phyloP scores from a whole-genome alignment of 2,113 vertebrate genomes.

The Engystomops pustulosus region DNA sequence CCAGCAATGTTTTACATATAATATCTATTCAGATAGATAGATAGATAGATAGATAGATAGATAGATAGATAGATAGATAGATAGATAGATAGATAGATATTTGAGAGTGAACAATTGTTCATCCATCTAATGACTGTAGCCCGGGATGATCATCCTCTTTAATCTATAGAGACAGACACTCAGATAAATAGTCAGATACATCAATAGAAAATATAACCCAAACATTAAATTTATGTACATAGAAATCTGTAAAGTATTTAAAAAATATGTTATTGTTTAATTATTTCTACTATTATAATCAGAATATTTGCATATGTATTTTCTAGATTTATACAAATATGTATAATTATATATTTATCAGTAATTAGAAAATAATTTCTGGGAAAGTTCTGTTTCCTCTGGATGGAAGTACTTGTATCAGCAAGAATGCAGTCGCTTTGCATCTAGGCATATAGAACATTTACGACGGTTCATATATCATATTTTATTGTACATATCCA shows the following conservation, averaged over 20 bases:
- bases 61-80: not conserved
- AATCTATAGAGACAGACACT: not conserved
- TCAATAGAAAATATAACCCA: not conserved
- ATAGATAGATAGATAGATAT: slow-evolving; percentile 12
- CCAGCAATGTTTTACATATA: not conserved
- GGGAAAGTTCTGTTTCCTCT: not conserved
- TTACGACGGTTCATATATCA: slow-evolving; percentile 36
- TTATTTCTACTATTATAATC: too few relatives aligned
- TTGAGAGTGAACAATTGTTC: too few relatives aligned
- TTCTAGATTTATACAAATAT: too few relatives aligned
- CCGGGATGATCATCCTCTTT: too few relatives aligned
- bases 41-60: slow-evolving; percentile 9
- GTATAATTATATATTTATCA: too few relatives aligned
- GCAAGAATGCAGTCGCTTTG: not conserved
- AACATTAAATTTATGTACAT: too few relatives aligned
- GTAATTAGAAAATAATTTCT: not conserved
- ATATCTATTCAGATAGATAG: not conserved
- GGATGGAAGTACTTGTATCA: not conserved
- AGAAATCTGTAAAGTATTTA: too few relatives aligned
- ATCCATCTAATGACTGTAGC: too few relatives aligned
- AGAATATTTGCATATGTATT: too few relatives aligned
- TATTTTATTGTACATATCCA: slow-evolving; percentile 25
- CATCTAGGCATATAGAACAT: not conserved
- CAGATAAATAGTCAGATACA: not conserved
- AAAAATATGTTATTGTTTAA: too few relatives aligned